Percentiles rank a stretch among this genome's conserved stretches.
Evolutionary conservation across 2,888 invertebrate species (phyloP).

Genomic region (Hypolimnas misippus): DNA sequence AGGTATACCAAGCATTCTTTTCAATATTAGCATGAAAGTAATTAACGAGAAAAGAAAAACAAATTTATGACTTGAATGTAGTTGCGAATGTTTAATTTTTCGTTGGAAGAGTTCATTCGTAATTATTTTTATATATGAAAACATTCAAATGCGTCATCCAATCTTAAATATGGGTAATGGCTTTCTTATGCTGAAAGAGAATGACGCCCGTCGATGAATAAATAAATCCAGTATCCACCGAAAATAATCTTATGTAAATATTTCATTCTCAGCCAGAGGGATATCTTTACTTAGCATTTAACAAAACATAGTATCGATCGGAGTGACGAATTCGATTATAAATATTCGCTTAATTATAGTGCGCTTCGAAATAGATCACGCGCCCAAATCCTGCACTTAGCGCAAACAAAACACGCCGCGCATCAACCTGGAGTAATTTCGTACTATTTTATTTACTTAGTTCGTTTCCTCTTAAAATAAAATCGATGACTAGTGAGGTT

Average conservation of each 20-base stretch:
- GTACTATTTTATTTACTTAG: slow-evolving; percentile 78
- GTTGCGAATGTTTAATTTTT: slow-evolving; percentile 19
- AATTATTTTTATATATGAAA: slow-evolving; percentile 52
- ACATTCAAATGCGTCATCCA: slow-evolving; percentile 74
- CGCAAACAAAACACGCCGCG: slow-evolving; percentile 68
- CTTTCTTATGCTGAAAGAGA: slow-evolving; percentile 72
- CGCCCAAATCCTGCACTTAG: slow-evolving; percentile 55
- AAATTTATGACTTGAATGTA: background rate
- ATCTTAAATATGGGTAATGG: slow-evolving; percentile 70
- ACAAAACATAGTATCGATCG: slow-evolving; percentile 68
- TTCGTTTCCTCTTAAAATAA: slow-evolving; percentile 74
- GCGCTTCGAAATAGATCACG: slow-evolving; percentile 62
- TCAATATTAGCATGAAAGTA: too few species aligned
- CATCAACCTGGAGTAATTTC: slow-evolving; percentile 62
- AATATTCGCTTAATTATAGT: slow-evolving; percentile 65
- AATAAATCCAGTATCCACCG: slow-evolving; percentile 62
- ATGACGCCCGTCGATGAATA: slow-evolving; percentile 68
- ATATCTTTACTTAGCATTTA: slow-evolving; percentile 66
- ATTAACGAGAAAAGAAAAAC: too few species aligned
- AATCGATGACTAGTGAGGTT: slow-evolving; percentile 74
- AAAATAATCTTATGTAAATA: slow-evolving; percentile 78
- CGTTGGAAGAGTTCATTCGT: slow-evolving; percentile 50
- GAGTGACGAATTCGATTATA: slow-evolving; percentile 76
- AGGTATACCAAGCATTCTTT: too few species aligned
- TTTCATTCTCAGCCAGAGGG: slow-evolving; percentile 60